Percentiles rank a stretch among this genome's conserved stretches.
phyloP scores from a whole-genome alignment of 2,888 invertebrate genomes.

The Idaea dimidiata region DNA sequence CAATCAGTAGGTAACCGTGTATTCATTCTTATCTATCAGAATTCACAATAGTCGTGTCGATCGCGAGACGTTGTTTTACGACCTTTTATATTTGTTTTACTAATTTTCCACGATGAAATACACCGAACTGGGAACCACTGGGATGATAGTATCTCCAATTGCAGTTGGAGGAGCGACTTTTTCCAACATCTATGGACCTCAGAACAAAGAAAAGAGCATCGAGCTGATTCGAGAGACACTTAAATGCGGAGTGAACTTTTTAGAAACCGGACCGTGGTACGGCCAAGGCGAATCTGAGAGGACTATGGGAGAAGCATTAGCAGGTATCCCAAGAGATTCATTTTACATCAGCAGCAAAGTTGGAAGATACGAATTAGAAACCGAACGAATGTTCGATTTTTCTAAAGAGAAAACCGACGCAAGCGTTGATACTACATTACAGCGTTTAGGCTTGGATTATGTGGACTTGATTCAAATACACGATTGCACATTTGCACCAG shows the following conservation, averaged over 20 bases:
- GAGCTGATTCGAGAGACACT: constrained; percentile 86
- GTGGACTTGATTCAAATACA: constrained; percentile 97
- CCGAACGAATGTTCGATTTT: constrained; percentile 92
- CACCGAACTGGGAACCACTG: constrained; percentile 86
- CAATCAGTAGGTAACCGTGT: no score
- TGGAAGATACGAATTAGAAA: constrained; percentile 88
- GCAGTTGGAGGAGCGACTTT: constrained; percentile 88
- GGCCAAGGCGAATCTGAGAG: constrained; percentile 93
- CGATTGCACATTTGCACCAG: constrained; percentile 93
- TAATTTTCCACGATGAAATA: constrained; percentile 82
- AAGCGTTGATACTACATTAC: constrained; percentile 88
- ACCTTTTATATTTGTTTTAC: no score
- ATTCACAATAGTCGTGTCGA: no score
- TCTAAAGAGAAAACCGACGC: constrained; percentile 86
- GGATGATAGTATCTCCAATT: constrained; percentile 85
- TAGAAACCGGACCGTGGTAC: constrained; percentile 96
- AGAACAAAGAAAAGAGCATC: constrained; percentile 83
- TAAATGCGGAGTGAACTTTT: constrained; percentile 91
- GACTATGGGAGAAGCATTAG: constrained; percentile 89
- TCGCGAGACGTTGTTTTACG: no score
- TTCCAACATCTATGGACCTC: constrained; percentile 85
- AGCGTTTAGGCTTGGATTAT: constrained; percentile 87
- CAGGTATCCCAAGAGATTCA: constrained; percentile 87
- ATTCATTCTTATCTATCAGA: no score
- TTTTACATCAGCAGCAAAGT: constrained; percentile 97